phyloP scores from a whole-genome alignment of 2,888 invertebrate genomes.

The Lasioglossum oenotherae region DNA sequence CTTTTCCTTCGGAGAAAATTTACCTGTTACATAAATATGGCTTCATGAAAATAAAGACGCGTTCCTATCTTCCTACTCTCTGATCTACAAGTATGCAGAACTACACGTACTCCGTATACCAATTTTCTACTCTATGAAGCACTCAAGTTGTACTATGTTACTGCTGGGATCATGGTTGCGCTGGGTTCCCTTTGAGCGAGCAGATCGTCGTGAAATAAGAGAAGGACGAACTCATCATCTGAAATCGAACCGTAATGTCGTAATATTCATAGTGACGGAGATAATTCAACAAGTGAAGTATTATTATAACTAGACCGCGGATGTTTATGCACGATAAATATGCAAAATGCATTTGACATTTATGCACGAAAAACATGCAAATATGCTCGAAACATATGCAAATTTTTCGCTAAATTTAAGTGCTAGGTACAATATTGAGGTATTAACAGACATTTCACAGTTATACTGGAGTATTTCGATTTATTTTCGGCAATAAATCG shows the following conservation, averaged over 20 bases:
- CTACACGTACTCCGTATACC: not conserved
- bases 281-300: no score
- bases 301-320: no score
- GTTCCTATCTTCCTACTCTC: not conserved
- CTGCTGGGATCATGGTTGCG: not conserved
- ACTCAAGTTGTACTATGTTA: not conserved
- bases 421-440: no score
- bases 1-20: not conserved
- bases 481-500: no score
- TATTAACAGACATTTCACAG: no score
- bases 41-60: not conserved
- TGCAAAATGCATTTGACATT: no score
- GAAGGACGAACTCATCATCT: conserved; percentile 23
- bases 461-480: no score
- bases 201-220: conserved; percentile 4
- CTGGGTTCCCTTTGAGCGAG: not conserved
- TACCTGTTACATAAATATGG: not conserved
- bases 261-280: no score
- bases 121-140: not conserved
- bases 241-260: not conserved
- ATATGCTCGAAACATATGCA: no score
- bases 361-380: no score
- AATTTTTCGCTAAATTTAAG: no score
- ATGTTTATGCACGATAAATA: no score
- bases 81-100: not conserved